Percentiles rank a stretch among this genome's conserved stretches.
Evolutionary conservation across 2,888 invertebrate species (phyloP).

Genomic region (Heteromyza rotundicornis): DNA sequence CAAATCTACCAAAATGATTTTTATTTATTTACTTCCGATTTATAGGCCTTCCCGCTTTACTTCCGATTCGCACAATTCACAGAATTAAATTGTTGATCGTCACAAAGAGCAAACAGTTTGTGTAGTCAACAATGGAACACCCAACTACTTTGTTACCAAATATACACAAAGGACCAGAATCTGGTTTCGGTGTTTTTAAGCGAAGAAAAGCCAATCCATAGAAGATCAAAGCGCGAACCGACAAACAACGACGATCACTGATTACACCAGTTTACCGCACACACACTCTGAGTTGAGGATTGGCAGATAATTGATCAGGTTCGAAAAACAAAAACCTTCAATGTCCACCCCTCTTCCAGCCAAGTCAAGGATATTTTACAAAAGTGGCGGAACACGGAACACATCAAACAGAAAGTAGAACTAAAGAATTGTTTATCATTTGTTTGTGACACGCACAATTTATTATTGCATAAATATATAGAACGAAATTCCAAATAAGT

Average conservation of each 20-base stretch:
- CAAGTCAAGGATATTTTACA: neutral
- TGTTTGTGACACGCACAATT: conserved; percentile 50
- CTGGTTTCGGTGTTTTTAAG: conserved; percentile 38
- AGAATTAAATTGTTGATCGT: conserved; percentile 49
- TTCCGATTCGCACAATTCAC: conserved; percentile 32
- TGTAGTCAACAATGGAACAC: conserved; percentile 46
- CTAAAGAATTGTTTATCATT: conserved; percentile 54
- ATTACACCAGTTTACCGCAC: conserved; percentile 29
- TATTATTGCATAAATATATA: conserved; percentile 30
- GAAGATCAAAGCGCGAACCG: conserved; percentile 5
- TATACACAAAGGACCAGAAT: conserved; percentile 40
- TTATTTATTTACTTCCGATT: conserved; percentile 43
- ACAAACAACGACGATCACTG: conserved; percentile 2
- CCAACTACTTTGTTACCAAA: conserved; percentile 38
- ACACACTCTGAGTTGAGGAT: no score
- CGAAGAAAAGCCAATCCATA: conserved; percentile 18
- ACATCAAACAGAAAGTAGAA: conserved; percentile 21
- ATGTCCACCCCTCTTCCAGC: neutral
- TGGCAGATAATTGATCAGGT: no score
- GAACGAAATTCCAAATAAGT: conserved; percentile 19
- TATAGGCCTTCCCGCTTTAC: no score
- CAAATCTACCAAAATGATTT: neutral
- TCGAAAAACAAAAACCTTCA: no score
- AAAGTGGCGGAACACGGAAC: conserved; percentile 24
- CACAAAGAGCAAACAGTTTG: conserved; percentile 28